Conservation (phyloP, 2,113 vertebrate species). For the Onychorhynchus coronatus region DNA sequence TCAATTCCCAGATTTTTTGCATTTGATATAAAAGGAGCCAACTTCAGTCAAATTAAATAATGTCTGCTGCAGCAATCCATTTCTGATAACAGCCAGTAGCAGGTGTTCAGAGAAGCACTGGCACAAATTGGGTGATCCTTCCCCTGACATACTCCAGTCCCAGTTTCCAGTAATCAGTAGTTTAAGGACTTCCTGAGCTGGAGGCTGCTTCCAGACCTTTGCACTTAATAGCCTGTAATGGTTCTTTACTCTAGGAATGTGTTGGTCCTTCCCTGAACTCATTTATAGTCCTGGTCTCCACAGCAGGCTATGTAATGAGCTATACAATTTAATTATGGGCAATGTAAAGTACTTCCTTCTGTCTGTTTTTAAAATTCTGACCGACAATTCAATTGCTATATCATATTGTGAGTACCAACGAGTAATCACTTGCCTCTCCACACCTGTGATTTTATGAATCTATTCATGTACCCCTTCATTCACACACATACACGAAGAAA, state of each 20-base stretch:
- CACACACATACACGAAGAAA: neutral
- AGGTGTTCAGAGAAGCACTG: neutral
- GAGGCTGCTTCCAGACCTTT: conserved; percentile 25
- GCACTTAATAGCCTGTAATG: conserved; percentile 28
- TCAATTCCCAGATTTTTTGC: neutral
- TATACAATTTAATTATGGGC: conserved; percentile 19
- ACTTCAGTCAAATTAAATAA: neutral
- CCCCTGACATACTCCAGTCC: conserved; percentile 1
- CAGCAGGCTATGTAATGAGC: conserved; percentile 13
- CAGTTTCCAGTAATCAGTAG: conserved; percentile 47
- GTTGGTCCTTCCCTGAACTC: conserved; percentile 31
- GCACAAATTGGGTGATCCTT: neutral
- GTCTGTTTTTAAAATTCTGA: conserved; percentile 34
- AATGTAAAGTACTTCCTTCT: conserved; percentile 47
- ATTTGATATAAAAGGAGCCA: neutral
- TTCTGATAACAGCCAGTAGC: neutral
- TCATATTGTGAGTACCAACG: neutral
- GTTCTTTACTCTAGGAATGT: conserved; percentile 54
- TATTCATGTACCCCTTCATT: neutral
- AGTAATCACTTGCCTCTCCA: conserved; percentile 5
- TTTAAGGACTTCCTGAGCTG: conserved; percentile 50
- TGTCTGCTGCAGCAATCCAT: neutral
- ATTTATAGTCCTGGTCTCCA: conserved; percentile 29
- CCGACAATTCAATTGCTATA: conserved; percentile 4
- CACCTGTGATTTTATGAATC: conserved; percentile 7